Percentiles rank a stretch among this genome's conserved stretches.
phyloP scores from a whole-genome alignment of 2,888 invertebrate species.

The Drosophila paranaensis region DNA sequence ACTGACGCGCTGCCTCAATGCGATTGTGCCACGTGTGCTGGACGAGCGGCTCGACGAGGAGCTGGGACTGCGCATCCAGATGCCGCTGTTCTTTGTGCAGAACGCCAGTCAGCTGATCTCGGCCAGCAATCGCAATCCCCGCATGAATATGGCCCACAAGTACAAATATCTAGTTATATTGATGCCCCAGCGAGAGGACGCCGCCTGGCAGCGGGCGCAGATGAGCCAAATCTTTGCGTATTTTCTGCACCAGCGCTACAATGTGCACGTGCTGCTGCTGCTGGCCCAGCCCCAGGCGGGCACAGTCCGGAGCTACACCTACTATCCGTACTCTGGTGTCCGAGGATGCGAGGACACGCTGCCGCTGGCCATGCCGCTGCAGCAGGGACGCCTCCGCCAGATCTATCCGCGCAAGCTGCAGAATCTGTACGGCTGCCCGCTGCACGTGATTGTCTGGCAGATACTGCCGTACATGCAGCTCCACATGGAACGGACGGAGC shows the following conservation, averaged over 20 bases:
- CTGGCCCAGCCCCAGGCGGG: background rate
- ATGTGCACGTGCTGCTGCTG: constrained; percentile 49
- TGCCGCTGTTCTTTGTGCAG: constrained; percentile 52
- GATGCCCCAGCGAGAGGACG: constrained; percentile 4
- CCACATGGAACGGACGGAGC: background rate
- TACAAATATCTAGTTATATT: constrained; percentile 37
- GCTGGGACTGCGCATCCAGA: constrained; percentile 7
- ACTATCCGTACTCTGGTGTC: constrained; percentile 38
- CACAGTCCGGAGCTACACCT: constrained; percentile 32
- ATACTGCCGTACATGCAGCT: constrained; percentile 58
- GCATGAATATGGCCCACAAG: constrained; percentile 10
- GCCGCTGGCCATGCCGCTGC: constrained; percentile 24
- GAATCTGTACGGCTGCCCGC: constrained; percentile 73
- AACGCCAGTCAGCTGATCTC: constrained; percentile 20
- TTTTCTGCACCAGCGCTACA: constrained; percentile 52
- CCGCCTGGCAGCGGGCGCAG: background rate
- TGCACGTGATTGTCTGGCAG: constrained; percentile 61
- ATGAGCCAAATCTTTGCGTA: constrained; percentile 54
- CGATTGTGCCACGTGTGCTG: constrained; percentile 36
- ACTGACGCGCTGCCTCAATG: constrained; percentile 2
- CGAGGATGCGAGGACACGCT: constrained; percentile 27
- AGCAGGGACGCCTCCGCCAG: background rate
- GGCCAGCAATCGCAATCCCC: background rate
- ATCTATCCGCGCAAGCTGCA: constrained; percentile 59
- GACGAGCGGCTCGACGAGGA: constrained; percentile 2